A percentile compares a stretch with the other conserved stretches of the same genome.
These are phyloP conservation scores for Odocoileus virginianus DNA, from an alignment of 2,113 vertebrate species.

Conservation along the genomic window DNA sequence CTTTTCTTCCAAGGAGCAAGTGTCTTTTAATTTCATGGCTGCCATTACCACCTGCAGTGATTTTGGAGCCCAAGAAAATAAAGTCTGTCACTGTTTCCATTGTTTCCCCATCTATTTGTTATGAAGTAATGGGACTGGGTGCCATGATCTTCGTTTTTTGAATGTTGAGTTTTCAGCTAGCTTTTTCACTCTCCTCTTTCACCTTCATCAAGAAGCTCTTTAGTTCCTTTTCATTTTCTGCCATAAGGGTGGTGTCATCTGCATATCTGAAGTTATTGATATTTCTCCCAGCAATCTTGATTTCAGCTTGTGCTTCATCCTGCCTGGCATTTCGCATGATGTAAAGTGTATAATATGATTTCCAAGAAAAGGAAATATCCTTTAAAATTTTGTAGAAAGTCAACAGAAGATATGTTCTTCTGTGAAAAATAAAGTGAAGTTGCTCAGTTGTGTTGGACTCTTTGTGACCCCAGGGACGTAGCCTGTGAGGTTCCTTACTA, in stretches of 20 bases:
- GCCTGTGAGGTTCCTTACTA: not conserved
- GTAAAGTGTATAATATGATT: not conserved
- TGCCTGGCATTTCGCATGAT: not conserved
- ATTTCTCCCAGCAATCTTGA: not conserved
- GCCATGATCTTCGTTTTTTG: not conserved
- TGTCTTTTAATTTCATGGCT: not conserved
- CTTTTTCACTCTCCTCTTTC: not conserved
- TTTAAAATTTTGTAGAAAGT: conserved; percentile 34
- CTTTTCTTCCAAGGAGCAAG: not conserved
- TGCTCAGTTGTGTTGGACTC: not conserved
- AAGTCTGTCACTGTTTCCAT: not conserved
- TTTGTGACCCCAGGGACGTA: not conserved
- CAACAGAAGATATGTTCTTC: not conserved
- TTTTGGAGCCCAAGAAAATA: not conserved
- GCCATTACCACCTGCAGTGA: not conserved
- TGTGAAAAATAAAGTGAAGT: not conserved
- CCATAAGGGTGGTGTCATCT: not conserved
- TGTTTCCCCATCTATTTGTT: not conserved
- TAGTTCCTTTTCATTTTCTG: not conserved
- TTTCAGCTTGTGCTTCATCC: not conserved
- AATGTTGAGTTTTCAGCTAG: not conserved
- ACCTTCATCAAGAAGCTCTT: not conserved
- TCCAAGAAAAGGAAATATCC: not conserved
- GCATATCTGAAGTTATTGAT: not conserved
- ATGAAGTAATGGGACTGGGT: not conserved